Base-by-base conservation (phyloP, 2,797 vertebrate genomes). In the Arctocebus calabarensis region DNA sequence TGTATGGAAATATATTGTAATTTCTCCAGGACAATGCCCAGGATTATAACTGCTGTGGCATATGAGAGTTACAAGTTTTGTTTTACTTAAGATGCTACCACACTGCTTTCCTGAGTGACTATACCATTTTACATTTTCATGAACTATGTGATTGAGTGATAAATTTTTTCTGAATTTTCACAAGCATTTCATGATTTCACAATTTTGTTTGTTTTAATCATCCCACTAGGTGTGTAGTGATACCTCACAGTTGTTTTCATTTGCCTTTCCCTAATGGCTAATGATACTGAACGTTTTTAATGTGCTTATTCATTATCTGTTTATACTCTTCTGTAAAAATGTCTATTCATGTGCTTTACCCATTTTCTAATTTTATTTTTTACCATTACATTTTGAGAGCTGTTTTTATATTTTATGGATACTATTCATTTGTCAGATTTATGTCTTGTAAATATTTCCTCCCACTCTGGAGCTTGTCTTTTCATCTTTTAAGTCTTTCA, bases 401-500 rank as follows among this genome's bases (percentile, higher is more conserved):
- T 78, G n/a, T 83, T 92, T 66, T 94, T 52, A 14, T 94, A 43
- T 93, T 91, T 91, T 88, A 5, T 64, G 75, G 32, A 37, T 37
- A 70, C 2, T 3, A 75, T 23, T 81, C 45, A 77, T 81, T 81
- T 93, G 48, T 74, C 73, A 75, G 52, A 37, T 78, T 68, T 0
- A 10, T 37, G 17, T 88, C 94, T 75, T 90, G 17, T 94, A 88
- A 91, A 87, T 93, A 22, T 78, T 90, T 78, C 74, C 34, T 78
- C 37, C 45, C 34, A 61, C 34, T 57, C 57, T 32, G 8, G 48
- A 66, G 23, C 20, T 71, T 89, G 16, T 61, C 48, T 92, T 79
- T 89, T 88, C 10, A 84, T 68, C 84, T 62, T 10, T 82, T 64
- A 83, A 66, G 29, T 74, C 62, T 83, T 82, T 87, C 48, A 74